A percentile compares a stretch with the other conserved stretches of the same genome.
phyloP scores from a whole-genome alignment of 2,888 invertebrate genomes.

The Bedellia somnulentella region DNA sequence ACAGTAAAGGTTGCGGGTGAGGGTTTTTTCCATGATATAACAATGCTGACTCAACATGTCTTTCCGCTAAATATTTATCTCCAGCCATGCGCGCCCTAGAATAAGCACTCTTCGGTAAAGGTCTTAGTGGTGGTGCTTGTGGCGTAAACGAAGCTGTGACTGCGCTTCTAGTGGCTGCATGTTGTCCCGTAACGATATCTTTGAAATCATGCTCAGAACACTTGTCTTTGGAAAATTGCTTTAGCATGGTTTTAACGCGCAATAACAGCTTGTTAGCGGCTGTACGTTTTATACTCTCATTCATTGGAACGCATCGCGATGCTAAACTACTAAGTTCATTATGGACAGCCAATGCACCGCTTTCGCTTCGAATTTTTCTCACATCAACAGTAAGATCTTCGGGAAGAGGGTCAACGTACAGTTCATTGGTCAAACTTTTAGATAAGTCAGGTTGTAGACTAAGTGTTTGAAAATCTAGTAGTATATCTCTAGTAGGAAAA shows the following conservation, averaged over 20 bases:
- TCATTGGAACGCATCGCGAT: conserved; percentile 31
- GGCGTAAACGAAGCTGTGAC: conserved; percentile 45
- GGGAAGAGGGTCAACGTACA: conserved; percentile 18
- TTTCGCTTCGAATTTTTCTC: conserved; percentile 29
- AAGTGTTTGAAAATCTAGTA: conserved; percentile 24
- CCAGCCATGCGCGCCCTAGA: conserved; percentile 30
- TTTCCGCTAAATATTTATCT: conserved; percentile 25
- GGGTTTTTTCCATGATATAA: conserved; percentile 21
- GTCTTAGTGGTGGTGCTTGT: conserved; percentile 23
- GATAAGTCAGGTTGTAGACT: conserved; percentile 21
- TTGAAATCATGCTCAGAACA: conserved; percentile 31
- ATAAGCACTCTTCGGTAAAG: conserved; percentile 20
- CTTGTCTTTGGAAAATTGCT: conserved; percentile 32
- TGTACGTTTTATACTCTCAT: conserved; percentile 40
- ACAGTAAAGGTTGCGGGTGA: conserved; percentile 27
- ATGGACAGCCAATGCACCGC: conserved; percentile 42
- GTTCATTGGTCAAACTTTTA: conserved; percentile 17
- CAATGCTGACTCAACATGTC: conserved; percentile 21
- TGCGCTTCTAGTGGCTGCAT: conserved; percentile 35
- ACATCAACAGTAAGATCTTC: conserved; percentile 28
- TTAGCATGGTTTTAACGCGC: conserved; percentile 34
- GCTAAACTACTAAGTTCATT: conserved; percentile 34
- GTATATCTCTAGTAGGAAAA: conserved; percentile 24
- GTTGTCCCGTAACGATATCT: conserved; percentile 38
- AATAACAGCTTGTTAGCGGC: conserved; percentile 40